Conservation (phyloP, 2,113 vertebrate species). For the Macquaria ambigua region DNA sequence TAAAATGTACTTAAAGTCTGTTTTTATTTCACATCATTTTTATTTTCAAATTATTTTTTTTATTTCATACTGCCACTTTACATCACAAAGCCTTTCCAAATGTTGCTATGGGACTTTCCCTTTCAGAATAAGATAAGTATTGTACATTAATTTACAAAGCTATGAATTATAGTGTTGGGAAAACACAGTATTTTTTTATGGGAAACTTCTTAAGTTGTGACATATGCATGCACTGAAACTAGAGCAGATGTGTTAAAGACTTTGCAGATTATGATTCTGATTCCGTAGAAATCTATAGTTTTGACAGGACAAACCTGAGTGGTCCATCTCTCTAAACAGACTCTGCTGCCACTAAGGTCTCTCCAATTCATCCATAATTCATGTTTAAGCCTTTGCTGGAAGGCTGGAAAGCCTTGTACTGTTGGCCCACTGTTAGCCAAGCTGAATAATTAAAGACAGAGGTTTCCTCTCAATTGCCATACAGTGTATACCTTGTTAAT, state of each 20-base stretch:
- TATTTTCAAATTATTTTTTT: too few relatives aligned
- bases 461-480: constrained; percentile 25
- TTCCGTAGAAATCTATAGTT: not conserved
- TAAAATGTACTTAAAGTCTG: too few relatives aligned
- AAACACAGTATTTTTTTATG: constrained; percentile 16
- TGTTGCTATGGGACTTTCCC: not conserved
- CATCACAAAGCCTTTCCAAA: too few relatives aligned
- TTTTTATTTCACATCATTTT: too few relatives aligned
- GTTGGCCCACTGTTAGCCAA: constrained; percentile 43
- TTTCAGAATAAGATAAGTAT: not conserved
- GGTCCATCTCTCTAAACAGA: not conserved
- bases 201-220: constrained; percentile 2
- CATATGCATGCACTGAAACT: not conserved
- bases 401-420: constrained; percentile 13
- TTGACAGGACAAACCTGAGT: constrained; percentile 20
- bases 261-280: not conserved
- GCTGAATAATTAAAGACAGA: constrained; percentile 65
- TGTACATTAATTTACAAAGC: not conserved
- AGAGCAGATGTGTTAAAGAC: not conserved
- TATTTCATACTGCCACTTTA: too few relatives aligned
- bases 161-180: constrained; percentile 2
- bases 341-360: not conserved
- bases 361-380: constrained; percentile 50
- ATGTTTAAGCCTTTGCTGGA: constrained; percentile 16
- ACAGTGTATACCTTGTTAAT: constrained; percentile 20